A percentile compares a stretch with the other conserved stretches of the same genome.
phyloP scores from a whole-genome alignment of 2,888 invertebrate species.

The Entomobrya proxima region DNA sequence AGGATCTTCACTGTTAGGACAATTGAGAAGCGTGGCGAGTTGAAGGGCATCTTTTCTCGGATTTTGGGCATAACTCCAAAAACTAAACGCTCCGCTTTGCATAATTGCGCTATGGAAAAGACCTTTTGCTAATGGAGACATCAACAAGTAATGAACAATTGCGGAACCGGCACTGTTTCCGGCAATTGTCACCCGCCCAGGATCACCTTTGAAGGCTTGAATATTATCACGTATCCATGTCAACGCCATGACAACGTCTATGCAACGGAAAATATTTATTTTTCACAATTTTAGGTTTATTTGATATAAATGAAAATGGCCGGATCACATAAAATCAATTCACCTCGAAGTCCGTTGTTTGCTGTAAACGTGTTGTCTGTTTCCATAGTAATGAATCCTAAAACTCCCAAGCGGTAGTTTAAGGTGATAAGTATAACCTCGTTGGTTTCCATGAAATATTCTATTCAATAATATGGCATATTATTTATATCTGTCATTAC shows the following conservation, averaged over 20 bases:
- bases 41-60: background rate
- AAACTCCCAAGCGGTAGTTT: background rate
- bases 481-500: too few relatives aligned
- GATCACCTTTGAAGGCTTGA: constrained; percentile 11
- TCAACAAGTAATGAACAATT: constrained; percentile 18
- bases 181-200: background rate
- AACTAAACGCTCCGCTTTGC: constrained; percentile 20
- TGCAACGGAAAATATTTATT: too few relatives aligned
- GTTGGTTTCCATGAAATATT: constrained; percentile 33
- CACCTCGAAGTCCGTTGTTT: constrained; percentile 6
- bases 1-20: constrained; percentile 9
- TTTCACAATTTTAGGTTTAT: too few relatives aligned
- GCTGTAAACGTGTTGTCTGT: background rate
- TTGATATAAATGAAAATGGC: too few relatives aligned
- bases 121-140: constrained; percentile 33
- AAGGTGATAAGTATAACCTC: background rate
- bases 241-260: background rate
- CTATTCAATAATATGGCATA: too few relatives aligned
- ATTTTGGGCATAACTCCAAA: constrained; percentile 22
- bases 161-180: constrained; percentile 26
- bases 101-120: constrained; percentile 35
- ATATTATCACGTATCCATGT: constrained; percentile 29
- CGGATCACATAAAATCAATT: too few relatives aligned
- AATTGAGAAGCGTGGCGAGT: background rate
- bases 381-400: background rate